phyloP scores from a whole-genome alignment of 1,140 invertebrate species.

The Neotoxoptera formosana region DNA sequence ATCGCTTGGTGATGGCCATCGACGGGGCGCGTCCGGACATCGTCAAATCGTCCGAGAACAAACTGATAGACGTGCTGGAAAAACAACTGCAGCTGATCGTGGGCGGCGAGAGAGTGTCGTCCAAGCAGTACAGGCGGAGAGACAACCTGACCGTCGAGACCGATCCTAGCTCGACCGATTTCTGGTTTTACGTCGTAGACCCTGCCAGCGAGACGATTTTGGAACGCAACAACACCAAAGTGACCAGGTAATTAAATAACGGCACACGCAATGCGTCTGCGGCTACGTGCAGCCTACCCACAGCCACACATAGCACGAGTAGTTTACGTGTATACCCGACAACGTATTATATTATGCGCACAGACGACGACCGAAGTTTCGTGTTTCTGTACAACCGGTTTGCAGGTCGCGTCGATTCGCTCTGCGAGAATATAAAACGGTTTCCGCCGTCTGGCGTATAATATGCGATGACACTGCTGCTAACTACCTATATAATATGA shows the following conservation, averaged over 20 bases:
- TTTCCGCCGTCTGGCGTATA: not conserved
- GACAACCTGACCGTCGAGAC: conserved; percentile 76
- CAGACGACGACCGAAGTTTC: not conserved
- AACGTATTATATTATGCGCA: not conserved
- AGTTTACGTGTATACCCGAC: not conserved
- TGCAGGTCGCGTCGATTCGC: not conserved
- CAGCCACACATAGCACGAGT: not conserved
- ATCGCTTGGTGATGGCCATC: conserved; percentile 81
- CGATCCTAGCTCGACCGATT: conserved; percentile 78
- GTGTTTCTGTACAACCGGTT: not conserved
- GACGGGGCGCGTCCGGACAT: conserved; percentile 76
- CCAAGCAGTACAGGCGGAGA: conserved; percentile 70
- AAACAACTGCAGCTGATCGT: conserved; percentile 77
- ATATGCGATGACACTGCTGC: not conserved
- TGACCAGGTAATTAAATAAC: conserved; percentile 71
- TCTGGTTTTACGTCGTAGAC: conserved; percentile 87
- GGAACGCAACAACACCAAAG: conserved; percentile 72
- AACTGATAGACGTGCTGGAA: conserved; percentile 75
- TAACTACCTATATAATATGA: not conserved
- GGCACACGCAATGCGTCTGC: too few relatives aligned
- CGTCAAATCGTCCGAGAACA: conserved; percentile 72
- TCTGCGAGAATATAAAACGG: not conserved
- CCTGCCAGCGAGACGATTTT: conserved; percentile 79
- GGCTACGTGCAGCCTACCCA: not conserved
- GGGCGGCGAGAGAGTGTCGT: conserved; percentile 79